These are phyloP conservation scores for Toxostoma redivivum DNA, from an alignment of 2,113 vertebrate species.

Conservation along the genomic window DNA sequence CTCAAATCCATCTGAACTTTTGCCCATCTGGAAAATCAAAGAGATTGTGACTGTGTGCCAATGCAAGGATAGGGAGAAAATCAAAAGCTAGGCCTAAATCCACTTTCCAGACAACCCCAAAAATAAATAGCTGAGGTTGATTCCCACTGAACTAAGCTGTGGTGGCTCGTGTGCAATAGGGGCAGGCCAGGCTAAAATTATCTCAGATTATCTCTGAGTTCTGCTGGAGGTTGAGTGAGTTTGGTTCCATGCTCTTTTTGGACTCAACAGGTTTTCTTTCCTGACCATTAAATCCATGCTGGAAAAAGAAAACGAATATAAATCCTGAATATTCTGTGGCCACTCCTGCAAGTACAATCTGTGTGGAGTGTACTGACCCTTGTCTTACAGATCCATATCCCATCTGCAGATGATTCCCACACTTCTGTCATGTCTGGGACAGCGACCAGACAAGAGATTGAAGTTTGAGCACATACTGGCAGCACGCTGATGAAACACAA, in stretches of 20 bases:
- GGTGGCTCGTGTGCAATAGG: neutral
- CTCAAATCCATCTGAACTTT: neutral
- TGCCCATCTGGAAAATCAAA: neutral
- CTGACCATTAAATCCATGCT: neutral
- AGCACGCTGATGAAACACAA: neutral
- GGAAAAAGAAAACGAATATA: neutral
- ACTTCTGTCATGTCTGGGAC: neutral
- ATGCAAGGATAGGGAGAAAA: neutral
- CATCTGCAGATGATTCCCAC: neutral
- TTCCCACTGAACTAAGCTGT: neutral
- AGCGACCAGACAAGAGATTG: neutral
- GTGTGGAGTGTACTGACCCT: neutral
- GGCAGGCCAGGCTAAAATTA: neutral
- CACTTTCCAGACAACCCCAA: neutral
- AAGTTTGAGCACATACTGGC: conserved; percentile 7
- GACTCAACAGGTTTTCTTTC: neutral
- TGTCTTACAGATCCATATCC: neutral
- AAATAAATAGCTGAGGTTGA: neutral
- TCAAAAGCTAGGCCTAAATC: neutral
- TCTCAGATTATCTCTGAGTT: neutral
- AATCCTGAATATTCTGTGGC: neutral
- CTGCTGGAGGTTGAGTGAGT: neutral
- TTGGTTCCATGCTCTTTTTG: neutral
- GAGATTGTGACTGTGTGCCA: fast-evolving
- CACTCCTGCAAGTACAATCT: neutral